phyloP scores from a whole-genome alignment of 2,113 vertebrate genomes.

The Cynopterus brachyotis region DNA sequence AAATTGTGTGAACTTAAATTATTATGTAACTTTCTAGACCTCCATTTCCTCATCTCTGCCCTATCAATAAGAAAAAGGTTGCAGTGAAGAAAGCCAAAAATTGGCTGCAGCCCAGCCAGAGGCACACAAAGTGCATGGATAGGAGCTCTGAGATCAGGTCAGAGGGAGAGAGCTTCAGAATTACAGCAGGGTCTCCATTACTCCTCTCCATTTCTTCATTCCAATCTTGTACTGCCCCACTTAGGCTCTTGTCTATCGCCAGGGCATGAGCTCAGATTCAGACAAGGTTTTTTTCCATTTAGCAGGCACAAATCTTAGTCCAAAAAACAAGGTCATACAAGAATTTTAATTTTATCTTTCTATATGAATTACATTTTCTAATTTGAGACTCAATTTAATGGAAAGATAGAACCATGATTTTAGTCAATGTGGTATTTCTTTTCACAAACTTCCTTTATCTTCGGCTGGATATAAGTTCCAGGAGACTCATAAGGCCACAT shows the following conservation, averaged over 20 bases:
- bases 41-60: not conserved
- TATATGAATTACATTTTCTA: not conserved
- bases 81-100: not conserved
- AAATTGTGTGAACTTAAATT: not conserved
- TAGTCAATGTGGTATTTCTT: not conserved
- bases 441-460: not conserved
- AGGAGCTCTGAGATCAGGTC: not conserved
- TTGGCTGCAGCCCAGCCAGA: not conserved
- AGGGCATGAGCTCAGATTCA: not conserved
- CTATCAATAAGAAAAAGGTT: not conserved
- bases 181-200: not conserved
- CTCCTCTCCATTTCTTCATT: not conserved
- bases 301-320: not conserved
- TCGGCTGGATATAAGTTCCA: not conserved
- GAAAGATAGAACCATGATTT: not conserved
- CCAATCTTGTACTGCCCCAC: not conserved
- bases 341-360: conserved; percentile 19
- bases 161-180: not conserved
- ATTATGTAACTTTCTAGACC: not conserved
- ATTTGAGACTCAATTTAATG: not conserved
- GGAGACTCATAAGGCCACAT: not conserved
- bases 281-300: not conserved
- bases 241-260: not conserved
- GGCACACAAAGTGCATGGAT: not conserved
- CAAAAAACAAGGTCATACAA: not conserved